A percentile compares a stretch with the other conserved stretches of the same genome.
Evolutionary conservation across 1,140 invertebrate species (phyloP).

Genomic region (Uloborus diversus): DNA sequence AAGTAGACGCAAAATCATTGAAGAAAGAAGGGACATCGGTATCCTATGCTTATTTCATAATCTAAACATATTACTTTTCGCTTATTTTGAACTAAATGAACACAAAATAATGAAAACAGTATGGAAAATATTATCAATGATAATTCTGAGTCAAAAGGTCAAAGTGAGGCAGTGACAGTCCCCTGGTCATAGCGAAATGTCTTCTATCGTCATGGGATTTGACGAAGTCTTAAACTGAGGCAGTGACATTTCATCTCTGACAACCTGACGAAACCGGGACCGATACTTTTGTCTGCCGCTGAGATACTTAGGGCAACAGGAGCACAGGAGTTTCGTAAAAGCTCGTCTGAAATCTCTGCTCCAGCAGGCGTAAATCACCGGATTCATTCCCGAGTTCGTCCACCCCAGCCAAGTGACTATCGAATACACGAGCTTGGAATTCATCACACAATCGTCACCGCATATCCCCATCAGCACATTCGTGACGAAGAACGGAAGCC

Average conservation of each 20-base stretch:
- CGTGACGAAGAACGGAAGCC: slow-evolving; percentile 67
- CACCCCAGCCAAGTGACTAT: slow-evolving; percentile 98
- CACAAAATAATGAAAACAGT: neutral
- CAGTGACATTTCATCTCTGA: slow-evolving; percentile 27
- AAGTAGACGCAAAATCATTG: no score
- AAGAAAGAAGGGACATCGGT: no score
- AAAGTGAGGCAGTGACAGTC: neutral
- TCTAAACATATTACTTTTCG: neutral
- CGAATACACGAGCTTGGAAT: slow-evolving; percentile 84
- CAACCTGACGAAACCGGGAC: slow-evolving; percentile 32
- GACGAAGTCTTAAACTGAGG: slow-evolving; percentile 18
- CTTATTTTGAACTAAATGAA: neutral
- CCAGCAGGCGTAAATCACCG: slow-evolving; percentile 97
- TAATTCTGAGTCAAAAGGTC: neutral
- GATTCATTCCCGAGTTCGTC: slow-evolving; percentile 99
- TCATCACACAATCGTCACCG: slow-evolving; percentile 78
- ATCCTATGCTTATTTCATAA: neutral
- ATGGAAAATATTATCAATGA: neutral
- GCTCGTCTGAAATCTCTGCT: slow-evolving; percentile 90
- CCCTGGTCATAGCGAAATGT: slow-evolving; percentile 23
- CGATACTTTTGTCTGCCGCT: slow-evolving; percentile 14
- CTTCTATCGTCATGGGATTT: slow-evolving; percentile 24
- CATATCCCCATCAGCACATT: slow-evolving; percentile 93
- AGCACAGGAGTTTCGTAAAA: slow-evolving; percentile 63
- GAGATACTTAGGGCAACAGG: slow-evolving; percentile 49